A percentile compares a stretch with the other conserved stretches of the same genome.
Conservation (phyloP, 1,140 invertebrate genomes). For the Drosophila bifasciata region DNA sequence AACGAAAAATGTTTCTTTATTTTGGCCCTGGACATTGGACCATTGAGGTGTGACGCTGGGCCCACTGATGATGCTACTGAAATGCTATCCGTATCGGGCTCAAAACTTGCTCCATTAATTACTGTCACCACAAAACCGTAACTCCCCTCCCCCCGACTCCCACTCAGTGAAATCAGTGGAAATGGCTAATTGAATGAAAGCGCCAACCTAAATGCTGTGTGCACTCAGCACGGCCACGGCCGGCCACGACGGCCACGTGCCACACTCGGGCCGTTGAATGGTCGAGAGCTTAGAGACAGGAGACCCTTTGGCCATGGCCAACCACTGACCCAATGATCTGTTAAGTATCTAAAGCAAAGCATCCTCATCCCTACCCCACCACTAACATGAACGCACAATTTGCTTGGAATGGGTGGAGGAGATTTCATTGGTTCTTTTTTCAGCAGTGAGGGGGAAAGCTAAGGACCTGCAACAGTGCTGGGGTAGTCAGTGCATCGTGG, state of each 20-base stretch:
- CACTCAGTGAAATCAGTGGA: slow-evolving; percentile 43
- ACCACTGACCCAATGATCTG: slow-evolving; percentile 53
- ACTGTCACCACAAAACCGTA: slow-evolving; percentile 42
- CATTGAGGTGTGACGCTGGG: slow-evolving; percentile 47
- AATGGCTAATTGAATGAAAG: slow-evolving; percentile 61
- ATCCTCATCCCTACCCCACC: background rate
- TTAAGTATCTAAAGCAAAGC: slow-evolving; percentile 41
- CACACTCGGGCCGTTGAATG: slow-evolving; percentile 5
- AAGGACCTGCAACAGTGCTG: background rate
- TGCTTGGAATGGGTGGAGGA: background rate
- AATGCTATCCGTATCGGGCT: slow-evolving; percentile 34
- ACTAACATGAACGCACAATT: slow-evolving; percentile 8
- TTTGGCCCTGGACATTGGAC: slow-evolving; percentile 20
- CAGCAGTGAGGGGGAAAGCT: background rate
- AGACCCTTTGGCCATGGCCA: background rate
- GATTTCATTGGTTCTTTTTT: background rate
- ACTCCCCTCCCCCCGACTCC: background rate
- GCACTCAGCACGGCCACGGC: slow-evolving; percentile 9
- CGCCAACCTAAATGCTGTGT: slow-evolving; percentile 20
- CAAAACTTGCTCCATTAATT: slow-evolving; percentile 55
- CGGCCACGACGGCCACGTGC: too few relatives aligned
- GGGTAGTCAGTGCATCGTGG: background rate
- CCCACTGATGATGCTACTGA: slow-evolving; percentile 48
- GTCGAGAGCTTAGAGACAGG: background rate
- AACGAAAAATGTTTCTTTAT: slow-evolving; percentile 61